phyloP scores from a whole-genome alignment of 2,888 invertebrate genomes.

The Lepetodrilus schrolli region DNA sequence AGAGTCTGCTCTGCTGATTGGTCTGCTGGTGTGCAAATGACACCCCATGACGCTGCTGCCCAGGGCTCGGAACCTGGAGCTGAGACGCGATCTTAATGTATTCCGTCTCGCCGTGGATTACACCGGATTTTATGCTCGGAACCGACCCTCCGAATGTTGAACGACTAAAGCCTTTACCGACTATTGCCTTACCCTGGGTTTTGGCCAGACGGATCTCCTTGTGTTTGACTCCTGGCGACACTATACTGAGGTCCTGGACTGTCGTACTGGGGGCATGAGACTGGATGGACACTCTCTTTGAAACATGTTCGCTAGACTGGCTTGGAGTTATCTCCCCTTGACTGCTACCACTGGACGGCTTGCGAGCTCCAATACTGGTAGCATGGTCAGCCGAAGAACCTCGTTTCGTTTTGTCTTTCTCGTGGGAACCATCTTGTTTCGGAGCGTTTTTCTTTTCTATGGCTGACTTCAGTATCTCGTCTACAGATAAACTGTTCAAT shows the following conservation, averaged over 20 bases:
- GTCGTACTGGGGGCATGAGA: slow-evolving; percentile 14
- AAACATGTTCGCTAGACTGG: slow-evolving; percentile 3
- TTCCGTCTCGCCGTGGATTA: slow-evolving; percentile 51
- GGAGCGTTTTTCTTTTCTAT: not conserved
- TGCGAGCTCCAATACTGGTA: not conserved
- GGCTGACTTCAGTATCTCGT: slow-evolving; percentile 51
- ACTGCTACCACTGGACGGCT: not conserved
- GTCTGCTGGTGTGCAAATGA: not conserved
- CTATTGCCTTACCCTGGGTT: not conserved
- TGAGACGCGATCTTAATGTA: slow-evolving; percentile 66
- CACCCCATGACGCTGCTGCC: not conserved
- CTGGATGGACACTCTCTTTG: slow-evolving; percentile 5
- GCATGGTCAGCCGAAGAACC: not conserved
- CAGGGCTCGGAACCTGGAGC: slow-evolving; percentile 33
- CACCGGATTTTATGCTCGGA: slow-evolving; percentile 40
- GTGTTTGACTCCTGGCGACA: slow-evolving; percentile 20
- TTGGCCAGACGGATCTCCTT: not conserved
- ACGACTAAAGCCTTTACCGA: not conserved
- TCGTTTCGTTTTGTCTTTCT: not conserved
- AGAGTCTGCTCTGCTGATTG: not conserved
- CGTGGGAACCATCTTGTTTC: not conserved
- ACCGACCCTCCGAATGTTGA: not conserved
- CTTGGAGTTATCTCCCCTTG: not conserved
- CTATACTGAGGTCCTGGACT: slow-evolving; percentile 27
- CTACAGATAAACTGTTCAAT: slow-evolving; percentile 53